Percentiles rank a stretch among this genome's conserved stretches.
Conservation (phyloP, 2,797 vertebrate species). For the Spondyliosoma cantharus region DNA sequence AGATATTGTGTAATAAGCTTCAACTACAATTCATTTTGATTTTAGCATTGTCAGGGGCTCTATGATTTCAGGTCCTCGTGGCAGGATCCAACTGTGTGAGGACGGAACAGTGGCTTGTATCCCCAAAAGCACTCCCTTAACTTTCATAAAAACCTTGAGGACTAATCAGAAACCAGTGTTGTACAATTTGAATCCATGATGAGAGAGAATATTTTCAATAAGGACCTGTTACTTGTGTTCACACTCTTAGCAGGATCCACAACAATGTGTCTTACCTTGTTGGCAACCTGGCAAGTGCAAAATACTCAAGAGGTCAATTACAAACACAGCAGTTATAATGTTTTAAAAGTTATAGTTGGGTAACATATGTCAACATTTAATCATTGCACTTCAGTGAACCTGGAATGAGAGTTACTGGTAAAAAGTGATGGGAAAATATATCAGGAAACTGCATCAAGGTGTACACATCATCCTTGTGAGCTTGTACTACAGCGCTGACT, state of each 20-base stretch:
- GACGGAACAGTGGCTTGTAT: neutral
- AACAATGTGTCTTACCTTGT: neutral
- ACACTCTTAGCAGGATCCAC: neutral
- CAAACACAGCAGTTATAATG: neutral
- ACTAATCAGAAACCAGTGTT: neutral
- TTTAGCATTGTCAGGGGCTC: neutral
- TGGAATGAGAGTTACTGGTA: neutral
- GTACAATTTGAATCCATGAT: neutral
- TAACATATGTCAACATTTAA: conserved; percentile 6
- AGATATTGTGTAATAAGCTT: conserved; percentile 52
- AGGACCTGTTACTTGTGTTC: neutral
- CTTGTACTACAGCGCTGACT: neutral
- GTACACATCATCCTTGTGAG: neutral
- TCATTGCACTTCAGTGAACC: neutral
- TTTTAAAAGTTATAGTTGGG: neutral
- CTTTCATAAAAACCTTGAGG: neutral
- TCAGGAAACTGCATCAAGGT: neutral
- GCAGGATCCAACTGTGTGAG: neutral
- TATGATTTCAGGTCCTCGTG: neutral
- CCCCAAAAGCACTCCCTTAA: neutral
- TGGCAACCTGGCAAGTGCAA: neutral
- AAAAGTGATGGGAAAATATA: neutral
- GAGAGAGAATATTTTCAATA: neutral
- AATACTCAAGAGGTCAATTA: neutral
- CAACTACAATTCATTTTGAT: conserved; percentile 35